Evolutionary conservation across 2,888 invertebrate genomes (phyloP).

Genomic region (Portevinia maculata): DNA sequence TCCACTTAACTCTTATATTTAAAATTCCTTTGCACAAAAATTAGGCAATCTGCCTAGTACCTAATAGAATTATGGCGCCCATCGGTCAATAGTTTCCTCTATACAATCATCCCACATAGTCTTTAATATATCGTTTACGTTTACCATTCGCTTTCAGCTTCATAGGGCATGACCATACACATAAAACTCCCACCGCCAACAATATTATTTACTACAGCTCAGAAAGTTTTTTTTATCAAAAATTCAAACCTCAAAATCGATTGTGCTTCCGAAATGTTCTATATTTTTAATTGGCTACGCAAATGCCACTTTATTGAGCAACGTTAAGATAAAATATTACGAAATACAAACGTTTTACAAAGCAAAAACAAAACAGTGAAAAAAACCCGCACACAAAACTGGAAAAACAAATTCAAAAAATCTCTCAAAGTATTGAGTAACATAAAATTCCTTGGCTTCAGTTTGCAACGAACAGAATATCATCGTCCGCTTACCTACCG

Average conservation of each 20-base stretch:
- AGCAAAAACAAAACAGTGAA: not conserved
- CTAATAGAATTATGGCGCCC: no score
- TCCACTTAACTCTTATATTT: no score
- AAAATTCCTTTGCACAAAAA: no score
- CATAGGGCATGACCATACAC: not conserved
- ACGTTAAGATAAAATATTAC: slow-evolving; percentile 14
- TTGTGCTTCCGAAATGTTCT: not conserved
- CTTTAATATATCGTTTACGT: no score
- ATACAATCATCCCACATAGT: no score
- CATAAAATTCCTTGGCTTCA: slow-evolving; percentile 21
- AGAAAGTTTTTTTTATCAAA: not conserved
- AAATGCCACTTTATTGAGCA: not conserved
- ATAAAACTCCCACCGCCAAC: not conserved
- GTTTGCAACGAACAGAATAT: slow-evolving; percentile 28
- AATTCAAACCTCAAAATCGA: slow-evolving; percentile 19
- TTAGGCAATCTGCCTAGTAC: no score
- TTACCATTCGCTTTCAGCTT: not conserved
- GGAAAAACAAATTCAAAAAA: slow-evolving; percentile 28
- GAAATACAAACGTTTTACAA: slow-evolving; percentile 12
- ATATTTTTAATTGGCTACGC: not conserved
- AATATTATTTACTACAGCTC: not conserved
- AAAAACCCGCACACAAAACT: slow-evolving; percentile 1
- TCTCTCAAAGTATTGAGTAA: slow-evolving; percentile 35
- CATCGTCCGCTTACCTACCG: not conserved
- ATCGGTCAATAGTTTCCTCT: no score